Evolutionary conservation across 2,797 vertebrate species (phyloP).

Genomic region (Pelobates cultripes): DNA sequence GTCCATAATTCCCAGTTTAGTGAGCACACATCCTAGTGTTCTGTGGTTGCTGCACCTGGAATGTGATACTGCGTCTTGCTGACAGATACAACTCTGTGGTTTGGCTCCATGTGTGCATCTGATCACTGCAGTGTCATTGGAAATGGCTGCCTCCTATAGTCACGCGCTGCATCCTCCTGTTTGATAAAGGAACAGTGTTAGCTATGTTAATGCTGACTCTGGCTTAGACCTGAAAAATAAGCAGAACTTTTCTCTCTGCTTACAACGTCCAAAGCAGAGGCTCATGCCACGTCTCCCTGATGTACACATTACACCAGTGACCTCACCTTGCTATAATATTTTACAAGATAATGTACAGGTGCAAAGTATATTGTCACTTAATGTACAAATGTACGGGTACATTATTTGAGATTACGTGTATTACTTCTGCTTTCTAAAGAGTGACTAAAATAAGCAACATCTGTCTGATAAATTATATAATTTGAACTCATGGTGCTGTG

Average conservation of each 20-base stretch:
- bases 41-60: too few species aligned
- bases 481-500: too few species aligned
- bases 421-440: too few species aligned
- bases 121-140: neutral
- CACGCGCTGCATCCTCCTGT: slow-evolving; percentile 3
- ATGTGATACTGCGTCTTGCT: neutral
- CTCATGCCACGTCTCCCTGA: slow-evolving; percentile 48
- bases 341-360: neutral
- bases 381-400: too few species aligned
- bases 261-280: slow-evolving; percentile 34
- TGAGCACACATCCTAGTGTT: too few species aligned
- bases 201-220: slow-evolving; percentile 17
- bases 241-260: neutral
- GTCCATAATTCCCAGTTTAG: too few species aligned
- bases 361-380: neutral
- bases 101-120: neutral
- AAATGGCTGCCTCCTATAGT: slow-evolving; percentile 5
- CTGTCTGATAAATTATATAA: too few species aligned
- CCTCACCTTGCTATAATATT: slow-evolving; percentile 15
- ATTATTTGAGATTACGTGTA: too few species aligned
- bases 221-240: slow-evolving; percentile 40
- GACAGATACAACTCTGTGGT: neutral
- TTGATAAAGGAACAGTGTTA: slow-evolving; percentile 8
- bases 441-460: too few species aligned
- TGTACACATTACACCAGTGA: slow-evolving; percentile 11